Evolutionary conservation across 2,797 vertebrate species (phyloP), one percentile per base, ranked within the genome.

Genomic region (Notolepis coatsorum): DNA sequence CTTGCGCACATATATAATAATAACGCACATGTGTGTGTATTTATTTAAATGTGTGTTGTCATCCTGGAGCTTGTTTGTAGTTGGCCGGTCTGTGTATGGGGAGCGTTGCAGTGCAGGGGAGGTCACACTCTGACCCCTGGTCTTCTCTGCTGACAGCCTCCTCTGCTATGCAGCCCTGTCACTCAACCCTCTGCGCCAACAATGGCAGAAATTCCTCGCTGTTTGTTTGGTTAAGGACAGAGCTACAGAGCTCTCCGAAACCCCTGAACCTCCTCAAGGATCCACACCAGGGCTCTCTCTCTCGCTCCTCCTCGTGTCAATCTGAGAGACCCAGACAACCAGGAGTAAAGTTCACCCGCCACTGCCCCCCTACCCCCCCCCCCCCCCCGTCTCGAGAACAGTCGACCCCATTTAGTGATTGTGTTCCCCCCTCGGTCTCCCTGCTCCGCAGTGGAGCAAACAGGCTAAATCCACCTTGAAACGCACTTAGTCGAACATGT

Each of bases 161-260:
- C 86, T 86, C 82, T 75, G 83, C 85, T 82, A 79, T 81, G 84
- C 78, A 41, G 77, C 74, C 81, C 88, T 89, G 92, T 90, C 93
- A 93, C 82, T 93, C 92, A 93, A 79, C 82, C 85, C 64, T 77
- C 71, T 65, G 67, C 82, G 67, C 79, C 88, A 90, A 93, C 92
- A 94, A 93, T 93, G 77, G 86, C 67, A 82, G 72, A 89, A 91
- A 93, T 93, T 92, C 91, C 91, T 88, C 65, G 30, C 65, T 89
- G 92, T 94, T 92, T 94, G 91, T 94, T 94, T 93, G 89, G 85
- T 89, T 90, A 94, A 91, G 89, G 85, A 89, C 82, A 61, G 80
- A 80, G 77, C 88, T 88, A 89, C 82, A 61, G 80, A 80, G 77
- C 88, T 88, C 90, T 90, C 89, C 60, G 84, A 90, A 89, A 91